Percentiles rank a stretch among this genome's conserved stretches.
Conservation (phyloP, 2,888 invertebrate genomes). For the Graphium colonna region DNA sequence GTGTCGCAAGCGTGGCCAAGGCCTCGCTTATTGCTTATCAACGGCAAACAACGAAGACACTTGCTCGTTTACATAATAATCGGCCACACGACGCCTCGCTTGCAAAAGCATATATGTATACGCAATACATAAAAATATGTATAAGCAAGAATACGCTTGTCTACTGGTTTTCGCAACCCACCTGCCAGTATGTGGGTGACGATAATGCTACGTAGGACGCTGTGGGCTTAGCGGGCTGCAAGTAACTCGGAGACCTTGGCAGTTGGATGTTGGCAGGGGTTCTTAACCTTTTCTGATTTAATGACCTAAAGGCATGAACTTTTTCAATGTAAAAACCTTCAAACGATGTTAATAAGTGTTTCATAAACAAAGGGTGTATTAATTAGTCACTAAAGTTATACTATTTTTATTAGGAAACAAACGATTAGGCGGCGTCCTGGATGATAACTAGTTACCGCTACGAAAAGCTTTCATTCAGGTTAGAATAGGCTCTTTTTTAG, state of each 20-base stretch:
- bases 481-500: too few relatives aligned
- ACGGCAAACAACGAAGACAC: constrained; percentile 12
- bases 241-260: not conserved
- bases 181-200: constrained; percentile 41
- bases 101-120: constrained; percentile 31
- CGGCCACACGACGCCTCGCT: constrained; percentile 18
- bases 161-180: constrained; percentile 35
- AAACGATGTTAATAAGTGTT: too few relatives aligned
- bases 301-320: too few relatives aligned
- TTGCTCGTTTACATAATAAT: constrained; percentile 22
- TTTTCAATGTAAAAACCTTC: too few relatives aligned
- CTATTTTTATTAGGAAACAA: too few relatives aligned
- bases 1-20: constrained; percentile 7
- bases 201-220: constrained; percentile 33
- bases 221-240: not conserved
- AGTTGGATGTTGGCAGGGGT: not conserved
- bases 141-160: constrained; percentile 32
- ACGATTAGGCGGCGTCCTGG: too few relatives aligned
- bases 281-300: not conserved
- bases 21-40: constrained; percentile 15
- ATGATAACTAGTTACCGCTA: too few relatives aligned
- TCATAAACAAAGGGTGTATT: too few relatives aligned
- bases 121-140: too few relatives aligned
- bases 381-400: too few relatives aligned
- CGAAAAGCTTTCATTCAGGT: too few relatives aligned